These are phyloP conservation scores for Lasioglossum vierecki DNA, from an alignment of 2,888 invertebrate species.

Conservation along the genomic window DNA sequence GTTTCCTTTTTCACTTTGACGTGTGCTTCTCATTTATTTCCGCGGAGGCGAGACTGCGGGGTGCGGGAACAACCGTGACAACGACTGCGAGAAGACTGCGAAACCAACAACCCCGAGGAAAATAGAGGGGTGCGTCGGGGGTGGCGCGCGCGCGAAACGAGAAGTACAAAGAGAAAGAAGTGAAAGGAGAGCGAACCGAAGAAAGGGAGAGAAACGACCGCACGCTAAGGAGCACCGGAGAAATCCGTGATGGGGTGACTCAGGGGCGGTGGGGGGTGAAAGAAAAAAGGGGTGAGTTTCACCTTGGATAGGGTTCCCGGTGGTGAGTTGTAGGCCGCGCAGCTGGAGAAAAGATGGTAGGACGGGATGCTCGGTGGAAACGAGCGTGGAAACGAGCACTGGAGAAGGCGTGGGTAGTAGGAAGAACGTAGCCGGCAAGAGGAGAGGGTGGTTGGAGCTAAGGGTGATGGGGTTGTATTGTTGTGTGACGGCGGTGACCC, in stretches of 20 bases:
- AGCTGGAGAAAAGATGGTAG: slow-evolving; percentile 64
- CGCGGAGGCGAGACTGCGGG: slow-evolving; percentile 49
- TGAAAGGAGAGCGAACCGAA: slow-evolving; percentile 26
- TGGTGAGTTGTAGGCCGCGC: slow-evolving; percentile 65
- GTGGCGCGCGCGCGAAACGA: slow-evolving; percentile 34
- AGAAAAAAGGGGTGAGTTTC: slow-evolving; percentile 53
- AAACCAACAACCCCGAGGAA: not conserved
- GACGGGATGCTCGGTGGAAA: slow-evolving; percentile 63
- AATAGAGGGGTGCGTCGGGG: not conserved
- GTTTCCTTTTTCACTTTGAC: slow-evolving; percentile 73
- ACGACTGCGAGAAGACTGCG: slow-evolving; percentile 32
- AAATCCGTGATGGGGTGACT: slow-evolving; percentile 15
- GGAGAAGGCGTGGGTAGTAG: slow-evolving; percentile 53
- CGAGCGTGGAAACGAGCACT: slow-evolving; percentile 71
- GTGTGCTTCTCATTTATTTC: slow-evolving; percentile 78
- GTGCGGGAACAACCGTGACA: slow-evolving; percentile 32
- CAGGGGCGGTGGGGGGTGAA: not conserved
- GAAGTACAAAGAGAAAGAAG: slow-evolving; percentile 37
- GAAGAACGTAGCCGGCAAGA: slow-evolving; percentile 38
- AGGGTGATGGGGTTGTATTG: slow-evolving; percentile 75
- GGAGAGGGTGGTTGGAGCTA: slow-evolving; percentile 49
- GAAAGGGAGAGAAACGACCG: slow-evolving; percentile 26
- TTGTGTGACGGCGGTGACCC: slow-evolving; percentile 79
- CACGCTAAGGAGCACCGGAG: slow-evolving; percentile 54
- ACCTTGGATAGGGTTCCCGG: slow-evolving; percentile 63